Percentiles rank a stretch among this genome's conserved stretches.
phyloP scores from a whole-genome alignment of 2,113 vertebrate genomes.

The Proteles cristata region DNA sequence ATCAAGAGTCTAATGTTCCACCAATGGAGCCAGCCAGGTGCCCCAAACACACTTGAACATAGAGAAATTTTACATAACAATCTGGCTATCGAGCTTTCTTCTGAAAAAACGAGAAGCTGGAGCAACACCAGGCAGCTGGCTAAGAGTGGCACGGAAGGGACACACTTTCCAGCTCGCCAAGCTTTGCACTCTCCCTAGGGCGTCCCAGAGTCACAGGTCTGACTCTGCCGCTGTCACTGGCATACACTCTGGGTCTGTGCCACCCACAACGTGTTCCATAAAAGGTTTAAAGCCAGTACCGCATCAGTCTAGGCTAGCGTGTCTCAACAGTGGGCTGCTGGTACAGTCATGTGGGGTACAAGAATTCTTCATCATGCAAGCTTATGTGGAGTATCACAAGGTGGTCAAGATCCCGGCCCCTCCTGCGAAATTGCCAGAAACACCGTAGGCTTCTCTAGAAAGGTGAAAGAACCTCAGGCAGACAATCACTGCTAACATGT shows the following conservation, averaged over 20 bases:
- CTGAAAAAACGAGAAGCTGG: constrained; percentile 4
- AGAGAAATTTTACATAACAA: constrained; percentile 37
- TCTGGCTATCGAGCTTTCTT: neutral
- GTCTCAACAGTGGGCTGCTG: neutral
- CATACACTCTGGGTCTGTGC: neutral
- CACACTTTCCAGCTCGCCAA: neutral
- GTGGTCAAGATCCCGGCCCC: neutral
- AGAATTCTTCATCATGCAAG: neutral
- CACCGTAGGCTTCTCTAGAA: neutral
- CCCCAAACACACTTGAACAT: constrained; percentile 35
- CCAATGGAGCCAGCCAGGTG: neutral
- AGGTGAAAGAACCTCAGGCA: neutral
- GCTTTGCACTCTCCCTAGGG: neutral
- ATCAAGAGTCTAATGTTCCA: neutral
- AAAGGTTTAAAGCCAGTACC: neutral
- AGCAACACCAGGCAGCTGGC: neutral
- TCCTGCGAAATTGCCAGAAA: constrained; percentile 7
- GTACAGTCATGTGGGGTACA: neutral
- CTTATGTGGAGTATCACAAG: neutral
- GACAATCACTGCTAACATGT: neutral
- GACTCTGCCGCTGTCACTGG: neutral
- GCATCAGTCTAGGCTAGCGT: neutral
- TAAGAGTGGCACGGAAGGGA: neutral
- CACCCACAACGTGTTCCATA: neutral
- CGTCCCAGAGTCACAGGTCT: neutral